phyloP scores from a whole-genome alignment of 2,797 vertebrate genomes.

The Picus viridis region DNA sequence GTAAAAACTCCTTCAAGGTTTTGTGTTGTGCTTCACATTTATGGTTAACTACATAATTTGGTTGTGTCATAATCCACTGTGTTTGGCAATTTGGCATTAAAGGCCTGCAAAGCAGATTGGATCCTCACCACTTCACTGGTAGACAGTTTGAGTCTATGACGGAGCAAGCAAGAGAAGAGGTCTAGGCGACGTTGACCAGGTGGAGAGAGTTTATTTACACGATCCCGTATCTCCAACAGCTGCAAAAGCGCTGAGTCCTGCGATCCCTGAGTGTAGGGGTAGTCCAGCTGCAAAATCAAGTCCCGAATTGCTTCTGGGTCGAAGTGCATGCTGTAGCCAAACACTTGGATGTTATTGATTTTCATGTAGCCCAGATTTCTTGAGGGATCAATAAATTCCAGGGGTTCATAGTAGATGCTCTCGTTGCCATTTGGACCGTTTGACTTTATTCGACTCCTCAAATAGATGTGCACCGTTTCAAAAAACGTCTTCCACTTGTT shows the following conservation, averaged over 20 bases:
- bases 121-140: constrained; percentile 95
- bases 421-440: constrained; percentile 87
- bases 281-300: constrained; percentile 95
- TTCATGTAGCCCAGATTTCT: constrained; percentile 98
- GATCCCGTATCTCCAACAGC: constrained; percentile 92
- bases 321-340: constrained; percentile 99
- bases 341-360: constrained; percentile 97
- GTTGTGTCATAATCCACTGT: constrained; percentile 94
- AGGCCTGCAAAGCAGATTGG: constrained; percentile 92
- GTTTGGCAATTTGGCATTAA: constrained; percentile 92
- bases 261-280: constrained; percentile 95
- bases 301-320: constrained; percentile 96
- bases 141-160: constrained; percentile 94
- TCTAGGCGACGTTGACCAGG: constrained; percentile 91
- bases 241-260: constrained; percentile 96
- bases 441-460: constrained; percentile 92
- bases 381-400: constrained; percentile 90
- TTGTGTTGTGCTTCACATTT: constrained; percentile 81
- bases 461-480: constrained; percentile 96
- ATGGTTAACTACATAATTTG: constrained; percentile 97
- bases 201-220: constrained; percentile 94
- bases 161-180: constrained; percentile 94
- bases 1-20: constrained; percentile 83
- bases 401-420: constrained; percentile 91
- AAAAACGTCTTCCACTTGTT: constrained; percentile 99